Percentiles rank a stretch among this genome's conserved stretches.
Conservation (phyloP, 1,140 invertebrate species). For the Solenopsis fugax region DNA sequence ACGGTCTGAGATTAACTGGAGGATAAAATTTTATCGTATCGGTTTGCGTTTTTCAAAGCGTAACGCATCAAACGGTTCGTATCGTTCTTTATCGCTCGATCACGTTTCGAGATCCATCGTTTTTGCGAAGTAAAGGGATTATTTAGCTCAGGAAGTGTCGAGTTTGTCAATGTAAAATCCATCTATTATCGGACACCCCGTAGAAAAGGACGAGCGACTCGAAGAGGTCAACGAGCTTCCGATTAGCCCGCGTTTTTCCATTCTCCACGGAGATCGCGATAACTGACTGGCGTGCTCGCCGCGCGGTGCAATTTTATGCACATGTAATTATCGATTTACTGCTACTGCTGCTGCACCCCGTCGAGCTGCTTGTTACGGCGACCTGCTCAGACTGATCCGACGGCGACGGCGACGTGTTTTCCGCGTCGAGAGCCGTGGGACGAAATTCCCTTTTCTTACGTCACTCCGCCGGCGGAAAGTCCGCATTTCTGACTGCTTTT, state of each 20-base stretch:
- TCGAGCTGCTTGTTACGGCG: not conserved
- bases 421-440: not conserved
- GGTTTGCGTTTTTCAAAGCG: not conserved
- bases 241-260: slow-evolving; percentile 26
- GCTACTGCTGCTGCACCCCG: not conserved
- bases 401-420: slow-evolving; percentile 22
- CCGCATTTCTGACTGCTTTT: slow-evolving; percentile 32
- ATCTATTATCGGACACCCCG: not conserved
- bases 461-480: not conserved
- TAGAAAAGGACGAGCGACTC: not conserved
- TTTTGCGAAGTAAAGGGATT: not conserved
- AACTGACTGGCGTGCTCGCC: not conserved
- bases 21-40: not conserved
- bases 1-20: not conserved
- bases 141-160: not conserved
- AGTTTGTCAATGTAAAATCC: not conserved
- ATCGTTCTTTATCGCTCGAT: not conserved
- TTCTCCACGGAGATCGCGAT: slow-evolving; percentile 38
- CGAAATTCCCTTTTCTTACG: not conserved
- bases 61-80: not conserved
- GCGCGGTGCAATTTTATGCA: slow-evolving; percentile 32
- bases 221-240: slow-evolving; percentile 25
- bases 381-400: slow-evolving; percentile 14
- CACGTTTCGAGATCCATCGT: not conserved
- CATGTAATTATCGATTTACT: slow-evolving; percentile 63